Percentiles rank a stretch among this genome's conserved stretches.
phyloP scores from a whole-genome alignment of 1,140 invertebrate genomes.

The Gonioctena quinquepunctata region DNA sequence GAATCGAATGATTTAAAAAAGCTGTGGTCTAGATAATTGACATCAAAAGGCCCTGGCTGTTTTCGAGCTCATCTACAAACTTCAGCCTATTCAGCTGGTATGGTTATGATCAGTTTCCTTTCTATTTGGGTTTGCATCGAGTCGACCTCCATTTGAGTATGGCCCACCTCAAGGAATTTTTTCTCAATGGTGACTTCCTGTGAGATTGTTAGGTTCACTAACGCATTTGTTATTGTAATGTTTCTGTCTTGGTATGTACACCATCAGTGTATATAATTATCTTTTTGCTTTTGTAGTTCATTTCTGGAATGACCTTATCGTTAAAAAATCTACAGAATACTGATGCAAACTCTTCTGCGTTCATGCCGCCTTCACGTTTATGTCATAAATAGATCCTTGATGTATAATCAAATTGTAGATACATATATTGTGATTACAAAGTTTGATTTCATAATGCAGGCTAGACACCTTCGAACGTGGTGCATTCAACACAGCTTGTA shows the following conservation, averaged over 20 bases:
- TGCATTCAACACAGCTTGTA: conserved; percentile 1
- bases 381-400: conserved; percentile 4
- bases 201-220: conserved; percentile 2
- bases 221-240: conserved; percentile 7
- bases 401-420: neutral
- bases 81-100: neutral
- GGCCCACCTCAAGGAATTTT: conserved; percentile 12
- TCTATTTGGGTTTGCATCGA: neutral
- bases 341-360: conserved; percentile 8
- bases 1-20: neutral
- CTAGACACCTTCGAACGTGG: conserved; percentile 5
- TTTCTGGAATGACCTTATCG: conserved; percentile 3
- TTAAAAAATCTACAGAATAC: neutral
- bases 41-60: neutral
- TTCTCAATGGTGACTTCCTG: conserved; percentile 7
- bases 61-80: neutral
- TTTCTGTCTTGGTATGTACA: conserved; percentile 8
- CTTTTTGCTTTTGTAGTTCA: neutral
- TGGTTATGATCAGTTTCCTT: neutral
- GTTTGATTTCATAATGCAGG: conserved; percentile 3
- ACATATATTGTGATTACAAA: conserved; percentile 6
- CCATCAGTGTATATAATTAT: conserved; percentile 4
- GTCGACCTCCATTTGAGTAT: conserved; percentile 13
- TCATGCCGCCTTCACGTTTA: conserved; percentile 7
- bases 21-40: neutral